A percentile compares a stretch with the other conserved stretches of the same genome.
Evolutionary conservation across 2,113 vertebrate species (phyloP).

Genomic region (Tricholaema leucomelas): DNA sequence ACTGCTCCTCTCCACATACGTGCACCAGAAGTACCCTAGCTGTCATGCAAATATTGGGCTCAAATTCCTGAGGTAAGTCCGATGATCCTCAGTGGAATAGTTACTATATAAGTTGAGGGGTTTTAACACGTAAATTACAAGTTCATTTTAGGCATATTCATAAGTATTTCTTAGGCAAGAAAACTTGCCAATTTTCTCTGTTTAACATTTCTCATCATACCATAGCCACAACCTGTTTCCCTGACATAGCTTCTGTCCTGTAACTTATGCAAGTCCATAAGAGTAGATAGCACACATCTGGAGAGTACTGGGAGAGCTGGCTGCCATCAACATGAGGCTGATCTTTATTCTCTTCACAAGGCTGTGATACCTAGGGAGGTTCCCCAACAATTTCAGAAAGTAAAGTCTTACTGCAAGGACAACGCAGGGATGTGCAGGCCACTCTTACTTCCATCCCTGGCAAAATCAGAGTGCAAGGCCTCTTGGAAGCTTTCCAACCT

Average conservation of each 20-base stretch:
- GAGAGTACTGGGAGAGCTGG: background rate
- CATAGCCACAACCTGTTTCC: background rate
- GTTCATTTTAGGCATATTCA: background rate
- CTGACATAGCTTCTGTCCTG: fast-evolving
- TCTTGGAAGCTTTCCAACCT: background rate
- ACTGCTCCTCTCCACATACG: background rate
- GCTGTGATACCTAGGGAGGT: background rate
- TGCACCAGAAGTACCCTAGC: background rate
- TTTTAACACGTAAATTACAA: background rate
- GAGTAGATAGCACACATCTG: background rate
- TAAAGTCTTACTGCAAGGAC: background rate
- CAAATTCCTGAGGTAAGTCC: background rate
- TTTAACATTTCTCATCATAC: background rate
- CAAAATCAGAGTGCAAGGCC: background rate
- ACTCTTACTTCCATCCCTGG: background rate
- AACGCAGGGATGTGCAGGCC: background rate
- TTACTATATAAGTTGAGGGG: background rate
- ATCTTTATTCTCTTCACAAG: background rate
- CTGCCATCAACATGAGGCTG: background rate
- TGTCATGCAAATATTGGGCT: background rate
- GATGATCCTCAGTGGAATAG: background rate
- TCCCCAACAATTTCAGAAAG: background rate
- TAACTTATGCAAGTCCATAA: background rate
- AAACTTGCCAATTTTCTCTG: background rate
- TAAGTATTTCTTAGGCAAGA: background rate